phyloP scores from a whole-genome alignment of 2,888 invertebrate genomes.

The Agrotis clavis region DNA sequence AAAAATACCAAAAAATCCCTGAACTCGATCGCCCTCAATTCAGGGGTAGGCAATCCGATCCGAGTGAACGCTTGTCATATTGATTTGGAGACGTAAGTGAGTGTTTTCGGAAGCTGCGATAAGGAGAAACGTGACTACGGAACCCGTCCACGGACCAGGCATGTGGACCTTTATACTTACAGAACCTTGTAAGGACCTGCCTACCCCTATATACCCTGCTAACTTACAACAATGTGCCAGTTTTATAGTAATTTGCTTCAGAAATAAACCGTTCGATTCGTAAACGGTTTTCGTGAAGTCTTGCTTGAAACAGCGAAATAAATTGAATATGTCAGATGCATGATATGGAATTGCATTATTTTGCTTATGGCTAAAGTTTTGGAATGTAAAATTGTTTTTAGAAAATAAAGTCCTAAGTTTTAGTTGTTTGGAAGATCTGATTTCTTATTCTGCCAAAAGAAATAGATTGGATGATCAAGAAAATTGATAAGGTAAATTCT shows the following conservation, averaged over 20 bases:
- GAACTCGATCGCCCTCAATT: slow-evolving; percentile 73
- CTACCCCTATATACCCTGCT: not conserved
- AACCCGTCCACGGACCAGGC: slow-evolving; percentile 75
- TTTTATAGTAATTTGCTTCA: slow-evolving; percentile 61
- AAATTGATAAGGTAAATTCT: not conserved
- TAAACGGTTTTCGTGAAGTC: slow-evolving; percentile 41
- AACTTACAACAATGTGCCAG: slow-evolving; percentile 62
- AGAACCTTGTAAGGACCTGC: slow-evolving; percentile 70
- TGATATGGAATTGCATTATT: slow-evolving; percentile 49
- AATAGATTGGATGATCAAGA: no score
- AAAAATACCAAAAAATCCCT: slow-evolving; percentile 24
- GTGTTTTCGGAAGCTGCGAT: slow-evolving; percentile 86
- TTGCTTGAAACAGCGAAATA: slow-evolving; percentile 52
- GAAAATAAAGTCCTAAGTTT: not conserved
- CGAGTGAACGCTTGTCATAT: slow-evolving; percentile 84
- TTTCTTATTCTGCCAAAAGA: not conserved
- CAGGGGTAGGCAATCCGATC: slow-evolving; percentile 80
- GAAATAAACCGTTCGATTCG: slow-evolving; percentile 45
- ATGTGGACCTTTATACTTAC: slow-evolving; percentile 78
- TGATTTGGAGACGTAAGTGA: slow-evolving; percentile 84
- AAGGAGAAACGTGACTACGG: slow-evolving; percentile 84
- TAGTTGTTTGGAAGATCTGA: not conserved
- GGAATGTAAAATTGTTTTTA: slow-evolving; percentile 1
- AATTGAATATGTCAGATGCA: slow-evolving; percentile 66
- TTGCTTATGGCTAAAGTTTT: slow-evolving; percentile 8